These are phyloP conservation scores for Ceyx margarethae DNA, from an alignment of 2,113 vertebrate genomes.

Conservation along the genomic window DNA sequence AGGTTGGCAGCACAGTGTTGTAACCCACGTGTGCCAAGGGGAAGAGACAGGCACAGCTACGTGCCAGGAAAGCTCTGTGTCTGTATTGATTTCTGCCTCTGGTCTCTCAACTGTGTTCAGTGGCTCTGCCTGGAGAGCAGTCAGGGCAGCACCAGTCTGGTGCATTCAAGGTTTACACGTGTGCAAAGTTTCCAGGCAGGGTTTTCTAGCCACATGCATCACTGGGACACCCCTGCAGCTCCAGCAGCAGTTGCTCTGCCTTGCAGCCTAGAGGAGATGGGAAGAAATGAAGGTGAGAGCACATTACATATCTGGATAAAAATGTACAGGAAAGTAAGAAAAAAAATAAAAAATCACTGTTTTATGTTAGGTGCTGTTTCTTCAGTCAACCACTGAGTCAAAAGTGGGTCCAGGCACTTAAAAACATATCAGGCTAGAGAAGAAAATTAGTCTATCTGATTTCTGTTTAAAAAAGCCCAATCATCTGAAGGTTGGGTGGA, in stretches of 20 bases:
- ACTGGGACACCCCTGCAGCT: neutral
- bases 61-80: no score
- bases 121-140: neutral
- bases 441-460: neutral
- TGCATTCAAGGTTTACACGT: neutral
- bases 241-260: neutral
- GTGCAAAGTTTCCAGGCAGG: neutral
- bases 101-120: neutral
- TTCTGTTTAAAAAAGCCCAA: neutral
- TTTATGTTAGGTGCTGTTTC: neutral
- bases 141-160: neutral
- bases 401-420: neutral
- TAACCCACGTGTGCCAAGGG: no score
- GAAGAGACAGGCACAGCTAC: no score
- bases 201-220: neutral
- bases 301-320: neutral
- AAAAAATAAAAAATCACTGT: neutral
- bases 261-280: neutral
- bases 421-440: neutral
- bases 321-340: neutral
- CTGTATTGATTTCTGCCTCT: slow-evolving; percentile 11
- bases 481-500: neutral
- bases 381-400: neutral
- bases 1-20: no score
- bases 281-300: neutral